A percentile compares a stretch with the other conserved stretches of the same genome.
phyloP scores from a whole-genome alignment of 2,888 invertebrate species.

The Drosophila helvetica region DNA sequence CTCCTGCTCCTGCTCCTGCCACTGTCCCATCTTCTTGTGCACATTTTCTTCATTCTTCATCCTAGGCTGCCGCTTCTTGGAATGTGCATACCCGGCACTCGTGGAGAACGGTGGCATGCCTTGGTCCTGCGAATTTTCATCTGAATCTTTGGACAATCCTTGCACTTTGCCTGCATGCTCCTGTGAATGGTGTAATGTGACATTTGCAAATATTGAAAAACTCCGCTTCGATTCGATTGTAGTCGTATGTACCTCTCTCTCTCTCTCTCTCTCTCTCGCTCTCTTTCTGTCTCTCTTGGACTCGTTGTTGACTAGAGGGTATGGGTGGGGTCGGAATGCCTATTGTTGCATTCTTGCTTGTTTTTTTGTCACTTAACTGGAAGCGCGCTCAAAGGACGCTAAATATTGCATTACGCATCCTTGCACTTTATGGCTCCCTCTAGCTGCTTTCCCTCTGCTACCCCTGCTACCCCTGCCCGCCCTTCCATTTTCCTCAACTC shows the following conservation, averaged over 20 bases:
- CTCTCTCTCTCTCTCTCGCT: too few relatives aligned
- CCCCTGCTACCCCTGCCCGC: background rate
- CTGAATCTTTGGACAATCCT: too few relatives aligned
- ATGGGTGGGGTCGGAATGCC: background rate
- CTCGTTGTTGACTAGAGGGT: background rate
- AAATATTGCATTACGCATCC: constrained; percentile 78
- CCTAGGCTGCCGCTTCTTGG: constrained; percentile 19
- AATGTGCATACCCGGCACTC: background rate
- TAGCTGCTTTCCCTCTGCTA: background rate
- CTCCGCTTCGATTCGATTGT: too few relatives aligned
- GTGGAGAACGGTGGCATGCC: background rate
- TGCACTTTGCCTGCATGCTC: too few relatives aligned
- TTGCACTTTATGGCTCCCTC: constrained; percentile 71
- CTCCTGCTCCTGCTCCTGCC: background rate
- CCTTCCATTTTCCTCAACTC: background rate
- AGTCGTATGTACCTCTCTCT: too few relatives aligned
- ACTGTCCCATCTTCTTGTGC: constrained; percentile 5
- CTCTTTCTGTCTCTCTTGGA: too few relatives aligned
- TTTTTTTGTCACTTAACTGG: constrained; percentile 72
- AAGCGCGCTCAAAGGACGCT: constrained; percentile 74
- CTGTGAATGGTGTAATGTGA: too few relatives aligned
- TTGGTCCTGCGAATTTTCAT: background rate
- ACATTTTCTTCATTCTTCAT: constrained; percentile 11
- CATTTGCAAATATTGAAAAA: too few relatives aligned
- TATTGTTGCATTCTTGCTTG: constrained; percentile 4